Conservation (phyloP, 2,797 vertebrate genomes). For the Mormyrus hasselquistii region DNA sequence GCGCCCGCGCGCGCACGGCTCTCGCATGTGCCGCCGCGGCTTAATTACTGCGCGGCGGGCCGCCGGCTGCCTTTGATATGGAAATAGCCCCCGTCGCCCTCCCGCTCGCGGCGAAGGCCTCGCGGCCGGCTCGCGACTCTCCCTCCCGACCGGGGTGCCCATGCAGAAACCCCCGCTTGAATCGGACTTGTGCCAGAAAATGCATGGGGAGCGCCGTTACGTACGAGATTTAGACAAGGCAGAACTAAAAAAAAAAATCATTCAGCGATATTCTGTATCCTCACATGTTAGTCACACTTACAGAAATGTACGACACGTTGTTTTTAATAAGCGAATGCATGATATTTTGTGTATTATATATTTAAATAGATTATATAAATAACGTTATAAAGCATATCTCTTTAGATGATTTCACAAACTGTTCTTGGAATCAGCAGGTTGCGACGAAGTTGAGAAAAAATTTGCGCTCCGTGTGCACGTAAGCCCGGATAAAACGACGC, state of each 20-base stretch:
- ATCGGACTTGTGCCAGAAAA: constrained; percentile 48
- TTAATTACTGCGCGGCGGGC: constrained; percentile 95
- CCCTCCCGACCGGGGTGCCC: constrained; percentile 82
- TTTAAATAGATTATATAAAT: background rate
- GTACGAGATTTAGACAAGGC: background rate
- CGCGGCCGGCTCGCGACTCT: constrained; percentile 84
- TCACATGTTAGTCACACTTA: background rate
- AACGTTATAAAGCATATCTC: background rate
- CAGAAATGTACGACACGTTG: background rate
- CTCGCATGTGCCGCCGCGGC: constrained; percentile 86
- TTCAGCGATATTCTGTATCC: background rate
- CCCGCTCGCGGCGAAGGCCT: constrained; percentile 85
- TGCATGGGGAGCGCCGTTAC: constrained; percentile 36
- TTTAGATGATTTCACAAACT: background rate
- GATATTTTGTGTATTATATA: background rate
- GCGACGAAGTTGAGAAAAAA: background rate
- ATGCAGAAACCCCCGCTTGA: background rate
- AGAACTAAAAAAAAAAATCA: background rate
- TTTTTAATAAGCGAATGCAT: background rate
- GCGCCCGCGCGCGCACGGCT: constrained; percentile 48
- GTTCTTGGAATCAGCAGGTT: background rate
- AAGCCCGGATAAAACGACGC: background rate
- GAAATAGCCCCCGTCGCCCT: constrained; percentile 86
- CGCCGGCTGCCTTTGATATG: constrained; percentile 95
- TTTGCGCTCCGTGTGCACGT: background rate